Evolutionary conservation across 2,888 invertebrate genomes (phyloP).

Genomic region (Koerneria pararmatus): DNA sequence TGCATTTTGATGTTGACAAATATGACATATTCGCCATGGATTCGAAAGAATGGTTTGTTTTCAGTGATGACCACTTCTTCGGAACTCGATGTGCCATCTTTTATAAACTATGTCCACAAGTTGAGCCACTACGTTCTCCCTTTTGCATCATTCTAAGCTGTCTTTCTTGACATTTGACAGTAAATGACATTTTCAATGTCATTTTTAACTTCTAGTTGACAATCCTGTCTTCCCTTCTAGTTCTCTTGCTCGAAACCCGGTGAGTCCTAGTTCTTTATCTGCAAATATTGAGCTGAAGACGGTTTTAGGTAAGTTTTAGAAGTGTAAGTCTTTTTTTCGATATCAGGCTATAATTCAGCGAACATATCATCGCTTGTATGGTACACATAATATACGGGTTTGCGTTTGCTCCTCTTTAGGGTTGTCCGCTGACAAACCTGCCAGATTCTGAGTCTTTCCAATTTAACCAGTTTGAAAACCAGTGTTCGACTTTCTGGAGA

Average conservation of each 20-base stretch:
- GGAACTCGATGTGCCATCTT: constrained; percentile 44
- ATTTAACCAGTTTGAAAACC: no score
- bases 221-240: constrained; percentile 21
- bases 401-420: no score
- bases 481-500: no score
- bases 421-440: no score
- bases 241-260: neutral
- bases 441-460: no score
- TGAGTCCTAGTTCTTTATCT: neutral
- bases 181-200: neutral
- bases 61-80: constrained; percentile 25
- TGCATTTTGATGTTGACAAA: no score
- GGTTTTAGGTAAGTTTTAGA: no score
- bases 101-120: constrained; percentile 47
- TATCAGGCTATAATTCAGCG: no score
- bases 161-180: neutral
- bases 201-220: constrained; percentile 22
- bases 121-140: constrained; percentile 51
- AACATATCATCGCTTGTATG: no score
- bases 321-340: no score
- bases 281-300: neutral
- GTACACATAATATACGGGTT: no score
- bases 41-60: neutral
- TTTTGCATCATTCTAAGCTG: constrained; percentile 34
- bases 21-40: constrained; percentile 1